Percentiles rank a stretch among this genome's conserved stretches.
Conservation (phyloP, 1,140 invertebrate genomes). For the Bicyclus anynana region DNA sequence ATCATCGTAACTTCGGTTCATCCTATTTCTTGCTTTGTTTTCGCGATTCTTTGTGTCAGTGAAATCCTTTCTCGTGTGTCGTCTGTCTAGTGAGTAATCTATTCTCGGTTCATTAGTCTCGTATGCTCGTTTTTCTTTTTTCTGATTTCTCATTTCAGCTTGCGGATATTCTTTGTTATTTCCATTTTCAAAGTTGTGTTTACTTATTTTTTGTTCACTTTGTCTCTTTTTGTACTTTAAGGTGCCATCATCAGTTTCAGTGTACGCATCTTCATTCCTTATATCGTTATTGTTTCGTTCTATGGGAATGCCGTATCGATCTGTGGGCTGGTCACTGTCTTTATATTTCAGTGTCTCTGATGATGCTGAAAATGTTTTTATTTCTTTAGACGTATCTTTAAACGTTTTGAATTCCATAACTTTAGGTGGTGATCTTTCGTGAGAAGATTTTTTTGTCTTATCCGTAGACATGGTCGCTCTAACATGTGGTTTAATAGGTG, state of each 20-base stretch:
- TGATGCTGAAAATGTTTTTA: constrained; percentile 75
- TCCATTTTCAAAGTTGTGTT: constrained; percentile 53
- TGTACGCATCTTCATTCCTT: constrained; percentile 50
- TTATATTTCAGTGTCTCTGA: constrained; percentile 72
- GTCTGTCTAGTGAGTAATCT: constrained; percentile 66
- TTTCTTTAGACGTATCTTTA: constrained; percentile 73
- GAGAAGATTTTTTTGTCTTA: constrained; percentile 59
- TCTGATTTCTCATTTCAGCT: constrained; percentile 53
- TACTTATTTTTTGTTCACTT: constrained; percentile 65
- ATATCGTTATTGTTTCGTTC: constrained; percentile 62
- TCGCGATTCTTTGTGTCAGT: constrained; percentile 54
- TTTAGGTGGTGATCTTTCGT: constrained; percentile 60
- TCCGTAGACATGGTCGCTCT: constrained; percentile 64
- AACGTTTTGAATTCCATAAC: constrained; percentile 76
- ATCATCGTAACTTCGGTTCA: constrained; percentile 67
- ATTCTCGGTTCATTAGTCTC: constrained; percentile 70
- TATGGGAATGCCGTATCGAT: constrained; percentile 61
- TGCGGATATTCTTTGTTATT: constrained; percentile 64
- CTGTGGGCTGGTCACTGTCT: constrained; percentile 61
- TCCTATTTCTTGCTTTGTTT: constrained; percentile 55
- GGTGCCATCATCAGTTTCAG: constrained; percentile 67
- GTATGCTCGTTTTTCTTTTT: constrained; percentile 52
- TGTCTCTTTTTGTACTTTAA: constrained; percentile 71
- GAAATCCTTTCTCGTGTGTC: constrained; percentile 58
- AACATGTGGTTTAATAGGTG: constrained; percentile 71